phyloP scores from a whole-genome alignment of 2,797 vertebrate species.

The Halcyon chelicuti region DNA sequence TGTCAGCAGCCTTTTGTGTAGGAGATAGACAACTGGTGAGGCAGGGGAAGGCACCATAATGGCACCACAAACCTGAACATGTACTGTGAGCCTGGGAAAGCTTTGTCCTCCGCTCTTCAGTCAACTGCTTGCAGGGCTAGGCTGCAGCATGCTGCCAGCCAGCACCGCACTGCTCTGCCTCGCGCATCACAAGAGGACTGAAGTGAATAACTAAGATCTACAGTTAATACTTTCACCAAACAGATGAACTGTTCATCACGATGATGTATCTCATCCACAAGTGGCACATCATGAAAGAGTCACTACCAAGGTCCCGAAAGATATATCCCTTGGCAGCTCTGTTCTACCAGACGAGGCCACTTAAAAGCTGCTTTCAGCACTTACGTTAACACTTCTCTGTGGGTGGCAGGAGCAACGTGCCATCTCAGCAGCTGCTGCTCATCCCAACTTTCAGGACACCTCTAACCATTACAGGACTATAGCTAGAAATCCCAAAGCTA shows the following conservation, averaged over 20 bases:
- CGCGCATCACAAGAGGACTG: rapidly evolving
- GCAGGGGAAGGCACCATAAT: not conserved
- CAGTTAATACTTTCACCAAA: not conserved
- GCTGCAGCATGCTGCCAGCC: not conserved
- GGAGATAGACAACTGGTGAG: not conserved
- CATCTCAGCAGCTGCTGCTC: conserved; percentile 5
- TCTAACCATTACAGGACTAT: not conserved
- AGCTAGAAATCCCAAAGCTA: not conserved
- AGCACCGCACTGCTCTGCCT: rapidly evolving
- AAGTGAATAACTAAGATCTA: not conserved
- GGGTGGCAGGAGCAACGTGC: not conserved
- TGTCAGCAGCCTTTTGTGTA: not conserved
- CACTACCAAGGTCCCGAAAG: not conserved
- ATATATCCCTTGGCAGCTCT: not conserved
- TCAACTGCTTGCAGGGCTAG: not conserved
- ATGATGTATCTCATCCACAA: not conserved
- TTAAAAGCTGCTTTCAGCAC: not conserved
- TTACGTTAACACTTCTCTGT: not conserved
- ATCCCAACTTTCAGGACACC: not conserved
- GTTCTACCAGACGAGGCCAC: not conserved
- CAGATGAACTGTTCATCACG: too few relatives aligned
- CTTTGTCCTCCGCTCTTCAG: not conserved
- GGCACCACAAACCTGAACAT: not conserved
- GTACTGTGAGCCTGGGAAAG: not conserved
- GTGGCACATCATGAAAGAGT: not conserved